A percentile compares a stretch with the other conserved stretches of the same genome.
Conservation (phyloP, 2,797 vertebrate genomes). For the Telmatherina bonti region DNA sequence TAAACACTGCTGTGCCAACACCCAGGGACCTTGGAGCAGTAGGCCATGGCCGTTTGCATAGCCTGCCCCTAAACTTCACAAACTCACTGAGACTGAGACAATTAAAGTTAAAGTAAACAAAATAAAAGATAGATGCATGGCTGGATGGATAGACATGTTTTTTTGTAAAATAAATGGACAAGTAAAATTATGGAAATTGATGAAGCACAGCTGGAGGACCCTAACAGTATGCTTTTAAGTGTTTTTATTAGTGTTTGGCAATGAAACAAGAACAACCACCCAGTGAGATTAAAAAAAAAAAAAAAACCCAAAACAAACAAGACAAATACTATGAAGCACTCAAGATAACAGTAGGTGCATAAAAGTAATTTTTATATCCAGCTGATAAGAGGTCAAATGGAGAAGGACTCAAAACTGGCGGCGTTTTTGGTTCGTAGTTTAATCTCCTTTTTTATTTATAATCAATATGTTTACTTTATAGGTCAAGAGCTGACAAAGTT, state of each 20-base stretch:
- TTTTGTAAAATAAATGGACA: no score
- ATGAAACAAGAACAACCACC: constrained; percentile 8
- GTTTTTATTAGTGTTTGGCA: constrained; percentile 18
- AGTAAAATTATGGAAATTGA: neutral
- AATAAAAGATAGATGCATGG: no score
- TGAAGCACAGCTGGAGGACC: neutral
- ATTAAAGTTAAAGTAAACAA: no score
- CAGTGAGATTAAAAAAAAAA: neutral
- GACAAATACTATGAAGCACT: constrained; percentile 25
- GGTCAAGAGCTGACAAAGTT: neutral
- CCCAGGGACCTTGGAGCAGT: no score
- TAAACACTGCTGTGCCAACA: no score
- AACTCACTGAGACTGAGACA: no score
- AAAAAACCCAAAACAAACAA: no score
- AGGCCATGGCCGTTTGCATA: no score
- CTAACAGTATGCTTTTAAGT: constrained; percentile 21
- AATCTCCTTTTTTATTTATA: constrained; percentile 18
- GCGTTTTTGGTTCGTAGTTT: neutral
- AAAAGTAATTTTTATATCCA: constrained; percentile 33
- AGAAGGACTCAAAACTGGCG: constrained; percentile 38
- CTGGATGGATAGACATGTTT: no score
- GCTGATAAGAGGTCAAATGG: constrained; percentile 18
- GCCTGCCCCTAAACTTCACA: no score
- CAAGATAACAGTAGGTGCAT: constrained; percentile 32
- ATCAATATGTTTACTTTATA: constrained; percentile 3